Conservation (phyloP, 2,113 vertebrate genomes). For the Ascaphus truei region DNA sequence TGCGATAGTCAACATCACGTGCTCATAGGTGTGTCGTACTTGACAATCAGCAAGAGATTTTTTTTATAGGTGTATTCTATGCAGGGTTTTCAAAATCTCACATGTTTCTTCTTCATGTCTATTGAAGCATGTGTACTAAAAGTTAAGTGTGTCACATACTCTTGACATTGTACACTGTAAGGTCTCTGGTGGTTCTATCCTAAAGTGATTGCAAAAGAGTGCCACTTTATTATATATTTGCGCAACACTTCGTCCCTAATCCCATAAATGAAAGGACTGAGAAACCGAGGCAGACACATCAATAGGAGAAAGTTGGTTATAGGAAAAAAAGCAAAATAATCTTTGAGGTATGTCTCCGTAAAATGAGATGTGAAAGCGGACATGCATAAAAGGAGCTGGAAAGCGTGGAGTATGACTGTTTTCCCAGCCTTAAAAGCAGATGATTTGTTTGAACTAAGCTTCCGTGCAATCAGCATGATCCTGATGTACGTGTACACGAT, state of each 20-base stretch:
- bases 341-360: not conserved
- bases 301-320: not conserved
- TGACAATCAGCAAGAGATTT: too few species aligned
- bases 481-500: not conserved
- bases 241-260: not conserved
- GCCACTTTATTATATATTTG: not conserved
- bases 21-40: too few species aligned
- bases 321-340: not conserved
- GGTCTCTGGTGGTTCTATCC: too few species aligned
- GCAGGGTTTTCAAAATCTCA: too few species aligned
- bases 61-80: too few species aligned
- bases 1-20: too few species aligned
- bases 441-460: not conserved
- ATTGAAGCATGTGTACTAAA: too few species aligned
- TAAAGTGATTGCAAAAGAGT: too few species aligned
- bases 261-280: not conserved
- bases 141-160: too few species aligned
- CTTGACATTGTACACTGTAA: too few species aligned
- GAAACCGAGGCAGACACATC: not conserved
- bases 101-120: too few species aligned
- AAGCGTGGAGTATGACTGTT: constrained; percentile 6
- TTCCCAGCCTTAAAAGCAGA: not conserved
- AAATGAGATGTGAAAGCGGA: not conserved
- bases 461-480: not conserved
- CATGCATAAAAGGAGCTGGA: constrained; percentile 3